Percentiles rank a stretch among this genome's conserved stretches.
Conservation (phyloP, 2,888 invertebrate species). For the Phasia obesa region DNA sequence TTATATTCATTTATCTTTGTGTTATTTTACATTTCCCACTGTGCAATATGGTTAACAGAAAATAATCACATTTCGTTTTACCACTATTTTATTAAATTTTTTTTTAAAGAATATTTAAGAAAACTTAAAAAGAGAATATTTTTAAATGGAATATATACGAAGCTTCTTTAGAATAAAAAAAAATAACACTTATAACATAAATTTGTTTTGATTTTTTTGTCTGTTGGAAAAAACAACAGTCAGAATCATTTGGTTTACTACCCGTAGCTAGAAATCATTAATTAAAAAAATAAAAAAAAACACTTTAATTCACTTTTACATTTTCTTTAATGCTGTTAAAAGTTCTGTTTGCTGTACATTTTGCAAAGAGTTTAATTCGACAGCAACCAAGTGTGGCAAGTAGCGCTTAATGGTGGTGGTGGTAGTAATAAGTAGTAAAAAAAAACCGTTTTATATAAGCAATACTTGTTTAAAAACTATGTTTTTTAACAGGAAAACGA, state of each 20-base stretch:
- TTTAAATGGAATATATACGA: slow-evolving; percentile 12
- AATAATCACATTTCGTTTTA: slow-evolving; percentile 22
- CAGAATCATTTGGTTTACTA: slow-evolving; percentile 63
- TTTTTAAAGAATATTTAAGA: slow-evolving; percentile 22
- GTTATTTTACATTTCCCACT: slow-evolving; percentile 28
- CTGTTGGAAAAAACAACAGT: slow-evolving; percentile 24
- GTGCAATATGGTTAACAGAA: slow-evolving; percentile 28
- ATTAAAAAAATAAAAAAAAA: slow-evolving; percentile 56
- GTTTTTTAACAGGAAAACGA: slow-evolving; percentile 2
- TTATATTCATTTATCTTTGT: not conserved
- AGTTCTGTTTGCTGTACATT: slow-evolving; percentile 15
- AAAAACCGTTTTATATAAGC: slow-evolving; percentile 28
- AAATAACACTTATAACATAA: slow-evolving; percentile 42
- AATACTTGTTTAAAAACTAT: slow-evolving; percentile 23
- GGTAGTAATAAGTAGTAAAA: slow-evolving; percentile 44
- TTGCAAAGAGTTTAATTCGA: slow-evolving; percentile 1
- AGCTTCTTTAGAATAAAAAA: not conserved
- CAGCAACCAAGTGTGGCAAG: slow-evolving; percentile 66
- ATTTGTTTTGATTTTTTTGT: slow-evolving; percentile 48
- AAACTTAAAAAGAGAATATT: slow-evolving; percentile 18
- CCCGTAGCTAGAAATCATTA: slow-evolving; percentile 66
- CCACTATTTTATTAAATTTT: not conserved
- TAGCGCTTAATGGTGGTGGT: slow-evolving; percentile 28
- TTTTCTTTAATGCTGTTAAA: slow-evolving; percentile 9
- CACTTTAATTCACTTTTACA: slow-evolving; percentile 36